These are phyloP conservation scores for Acipenser oxyrinchus DNA, from an alignment of 2,797 vertebrate species.

Conservation along the genomic window DNA sequence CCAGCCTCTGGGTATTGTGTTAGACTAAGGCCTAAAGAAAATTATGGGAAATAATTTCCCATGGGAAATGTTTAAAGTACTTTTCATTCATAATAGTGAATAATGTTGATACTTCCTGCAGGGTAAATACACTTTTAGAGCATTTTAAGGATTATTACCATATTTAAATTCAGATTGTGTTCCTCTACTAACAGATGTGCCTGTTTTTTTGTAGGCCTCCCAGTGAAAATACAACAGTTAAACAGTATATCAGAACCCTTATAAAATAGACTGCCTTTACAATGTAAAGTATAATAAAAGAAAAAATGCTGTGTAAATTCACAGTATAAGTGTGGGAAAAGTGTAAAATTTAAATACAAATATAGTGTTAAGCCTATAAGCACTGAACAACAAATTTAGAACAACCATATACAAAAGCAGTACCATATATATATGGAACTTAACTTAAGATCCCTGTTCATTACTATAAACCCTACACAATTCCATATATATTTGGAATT, in stretches of 20 bases:
- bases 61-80: conserved; percentile 27
- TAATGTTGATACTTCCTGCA: conserved; percentile 42
- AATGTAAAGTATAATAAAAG: too few relatives aligned
- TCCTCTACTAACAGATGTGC: conserved; percentile 25
- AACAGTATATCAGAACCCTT: conserved; percentile 10
- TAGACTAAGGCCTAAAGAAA: conserved; percentile 27
- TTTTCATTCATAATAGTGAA: conserved; percentile 44
- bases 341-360: too few relatives aligned
- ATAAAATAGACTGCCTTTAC: too few relatives aligned
- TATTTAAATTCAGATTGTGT: conserved; percentile 31
- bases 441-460: too few relatives aligned
- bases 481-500: too few relatives aligned
- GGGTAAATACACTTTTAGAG: conserved; percentile 46
- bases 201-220: conserved; percentile 28
- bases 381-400: too few relatives aligned
- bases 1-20: conserved; percentile 11
- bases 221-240: conserved; percentile 35
- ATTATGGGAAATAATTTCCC: conserved; percentile 20
- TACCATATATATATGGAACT: too few relatives aligned
- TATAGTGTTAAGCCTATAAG: too few relatives aligned
- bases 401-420: too few relatives aligned
- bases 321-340: too few relatives aligned
- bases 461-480: too few relatives aligned
- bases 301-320: too few relatives aligned
- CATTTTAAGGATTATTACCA: conserved; percentile 45